A percentile compares a stretch with the other conserved stretches of the same genome.
Evolutionary conservation across 2,888 invertebrate species (phyloP).

Genomic region (Dendrolimus houi): DNA sequence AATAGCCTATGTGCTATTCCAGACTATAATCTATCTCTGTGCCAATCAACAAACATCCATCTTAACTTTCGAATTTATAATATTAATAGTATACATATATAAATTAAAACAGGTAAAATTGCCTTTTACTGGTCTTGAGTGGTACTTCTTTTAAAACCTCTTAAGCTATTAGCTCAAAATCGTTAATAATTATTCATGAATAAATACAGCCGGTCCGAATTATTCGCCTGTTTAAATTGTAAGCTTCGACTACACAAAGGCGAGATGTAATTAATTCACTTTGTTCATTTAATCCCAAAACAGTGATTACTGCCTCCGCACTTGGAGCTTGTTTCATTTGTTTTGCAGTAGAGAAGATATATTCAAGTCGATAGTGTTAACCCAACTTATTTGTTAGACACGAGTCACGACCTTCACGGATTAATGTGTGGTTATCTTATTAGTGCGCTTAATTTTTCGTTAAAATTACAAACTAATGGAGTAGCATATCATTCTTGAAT

Average conservation of each 20-base stretch:
- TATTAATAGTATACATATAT: too few species aligned
- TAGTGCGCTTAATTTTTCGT: slow-evolving; percentile 1
- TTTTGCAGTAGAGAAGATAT: neutral
- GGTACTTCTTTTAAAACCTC: neutral
- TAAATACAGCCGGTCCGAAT: neutral
- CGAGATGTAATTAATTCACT: neutral
- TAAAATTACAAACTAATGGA: too few species aligned
- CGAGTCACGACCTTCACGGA: neutral
- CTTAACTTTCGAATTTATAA: too few species aligned
- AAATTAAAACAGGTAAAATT: too few species aligned
- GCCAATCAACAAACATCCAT: too few species aligned
- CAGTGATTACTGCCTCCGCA: neutral
- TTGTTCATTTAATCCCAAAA: neutral
- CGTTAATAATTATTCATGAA: neutral
- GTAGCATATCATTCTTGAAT: too few species aligned
- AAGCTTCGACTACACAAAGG: neutral
- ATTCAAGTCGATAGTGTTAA: neutral
- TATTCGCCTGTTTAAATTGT: neutral
- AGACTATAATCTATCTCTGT: too few species aligned
- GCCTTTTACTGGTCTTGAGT: neutral
- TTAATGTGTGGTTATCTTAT: neutral
- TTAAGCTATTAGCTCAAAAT: slow-evolving; percentile 7
- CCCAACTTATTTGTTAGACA: neutral
- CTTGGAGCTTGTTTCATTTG: neutral
- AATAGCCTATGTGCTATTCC: too few species aligned